Evolutionary conservation across 2,797 vertebrate genomes (phyloP), one percentile per base, ranked within the genome.

Genomic region (Tamandua tetradactyla): DNA sequence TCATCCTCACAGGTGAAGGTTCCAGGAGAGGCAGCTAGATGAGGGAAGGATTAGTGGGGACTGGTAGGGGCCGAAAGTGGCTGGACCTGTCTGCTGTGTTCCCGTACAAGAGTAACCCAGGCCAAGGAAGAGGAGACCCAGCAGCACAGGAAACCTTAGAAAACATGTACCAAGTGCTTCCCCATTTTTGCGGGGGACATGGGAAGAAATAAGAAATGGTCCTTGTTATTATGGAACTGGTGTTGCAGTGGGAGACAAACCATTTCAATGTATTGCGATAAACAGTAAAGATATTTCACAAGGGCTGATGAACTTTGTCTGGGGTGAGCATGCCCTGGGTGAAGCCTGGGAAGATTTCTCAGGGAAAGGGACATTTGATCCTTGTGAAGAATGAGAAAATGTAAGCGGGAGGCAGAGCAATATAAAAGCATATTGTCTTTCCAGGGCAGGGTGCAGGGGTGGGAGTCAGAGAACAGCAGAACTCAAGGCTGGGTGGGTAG

Each of bases 401-500:
- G 23, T 47, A 15, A 42, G 44, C 40, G 52, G 35, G 35, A 23
- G 17, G 2, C 2, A 42, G 42, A 20, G 13, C 8, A 1, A 10
- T 40, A 18, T 8, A 4, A 57, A 82, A 30, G 4, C 8, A 15
- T 11, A 20, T 20, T 61, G 9, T 44, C 30, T 59, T 74, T 61
- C 49, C 42, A 69, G 37, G 6, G 2, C 10, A 23, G 35, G 37
- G 25, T 44, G 2, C 1, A 0, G 22, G 32, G 15, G 27, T 2
- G 11, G 27, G 40, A 20, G 13, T 30, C 13, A 13, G 25, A 15
- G 11, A 22, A 32, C 32, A 14, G 40, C 15, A 7, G 68, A 52
- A n/a, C 27, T 27, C 49, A 66, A 85, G 42, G 9, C 4, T 69
- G 52, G 62, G 8, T 52, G 35, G 1, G 7, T 13, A 18, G 27